A percentile compares a stretch with the other conserved stretches of the same genome.
Conservation (phyloP, 2,888 invertebrate species). For the Sthenelais limicola region DNA sequence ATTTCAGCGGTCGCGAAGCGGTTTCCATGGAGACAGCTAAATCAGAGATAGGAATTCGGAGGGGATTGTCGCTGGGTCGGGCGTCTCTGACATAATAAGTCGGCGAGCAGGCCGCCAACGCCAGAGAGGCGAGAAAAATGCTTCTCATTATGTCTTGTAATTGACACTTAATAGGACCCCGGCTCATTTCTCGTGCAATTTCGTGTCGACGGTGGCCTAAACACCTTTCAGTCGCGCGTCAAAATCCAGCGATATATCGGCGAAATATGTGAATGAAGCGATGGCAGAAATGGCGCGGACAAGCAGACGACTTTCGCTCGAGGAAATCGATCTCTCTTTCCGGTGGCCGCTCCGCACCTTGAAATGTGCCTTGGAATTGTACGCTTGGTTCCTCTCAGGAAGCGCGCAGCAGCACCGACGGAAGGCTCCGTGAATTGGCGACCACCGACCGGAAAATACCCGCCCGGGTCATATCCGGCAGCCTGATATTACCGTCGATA, state of each 20-base stretch:
- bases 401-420: slow-evolving; percentile 18
- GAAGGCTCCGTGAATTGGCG: neutral
- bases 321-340: slow-evolving; percentile 34
- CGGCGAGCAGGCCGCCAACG: neutral
- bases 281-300: neutral
- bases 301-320: slow-evolving; percentile 26
- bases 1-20: slow-evolving; percentile 10
- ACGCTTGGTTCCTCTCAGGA: neutral
- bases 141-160: slow-evolving; percentile 39
- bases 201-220: slow-evolving; percentile 8
- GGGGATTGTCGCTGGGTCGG: slow-evolving; percentile 3
- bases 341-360: slow-evolving; percentile 16
- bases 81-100: slow-evolving; percentile 35
- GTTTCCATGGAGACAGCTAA: slow-evolving; percentile 34
- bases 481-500: slow-evolving; percentile 36
- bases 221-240: slow-evolving; percentile 19
- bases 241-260: slow-evolving; percentile 28
- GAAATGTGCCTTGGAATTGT: neutral
- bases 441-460: neutral
- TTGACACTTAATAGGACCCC: slow-evolving; percentile 39
- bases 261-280: slow-evolving; percentile 34
- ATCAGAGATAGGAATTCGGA: slow-evolving; percentile 25
- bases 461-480: slow-evolving; percentile 28
- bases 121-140: slow-evolving; percentile 31
- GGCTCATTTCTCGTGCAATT: slow-evolving; percentile 34